phyloP scores from a whole-genome alignment of 2,113 vertebrate genomes.

The Aegithalos caudatus region DNA sequence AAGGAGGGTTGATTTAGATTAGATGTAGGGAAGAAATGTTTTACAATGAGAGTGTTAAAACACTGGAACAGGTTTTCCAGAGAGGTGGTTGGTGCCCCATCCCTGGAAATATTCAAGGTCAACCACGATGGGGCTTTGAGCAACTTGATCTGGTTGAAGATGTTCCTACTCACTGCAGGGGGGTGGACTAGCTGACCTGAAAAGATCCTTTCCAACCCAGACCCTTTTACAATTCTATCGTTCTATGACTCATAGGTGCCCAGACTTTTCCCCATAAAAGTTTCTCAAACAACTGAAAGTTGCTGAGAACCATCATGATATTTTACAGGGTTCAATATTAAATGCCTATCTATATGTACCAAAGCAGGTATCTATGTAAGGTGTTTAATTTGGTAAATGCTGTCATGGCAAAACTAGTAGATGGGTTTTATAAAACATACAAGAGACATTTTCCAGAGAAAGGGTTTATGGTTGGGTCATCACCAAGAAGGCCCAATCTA shows the following conservation, averaged over 20 bases:
- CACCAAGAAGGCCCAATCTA: background rate
- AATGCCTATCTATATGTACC: background rate
- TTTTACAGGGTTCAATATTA: background rate
- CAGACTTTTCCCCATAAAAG: background rate
- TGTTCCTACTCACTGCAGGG: background rate
- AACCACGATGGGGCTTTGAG: background rate
- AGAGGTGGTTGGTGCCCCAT: background rate
- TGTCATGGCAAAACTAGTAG: background rate
- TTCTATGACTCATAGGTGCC: background rate
- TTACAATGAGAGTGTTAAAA: background rate
- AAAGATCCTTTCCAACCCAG: background rate
- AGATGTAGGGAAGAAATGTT: background rate
- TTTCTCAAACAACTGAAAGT: background rate
- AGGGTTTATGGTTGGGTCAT: background rate
- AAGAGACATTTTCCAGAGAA: background rate
- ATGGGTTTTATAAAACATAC: background rate
- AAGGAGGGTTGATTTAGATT: rapidly evolving
- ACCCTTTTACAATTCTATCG: background rate
- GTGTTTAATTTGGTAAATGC: background rate
- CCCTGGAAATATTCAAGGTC: background rate
- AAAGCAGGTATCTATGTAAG: background rate
- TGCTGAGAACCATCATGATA: background rate
- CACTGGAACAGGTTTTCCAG: background rate
- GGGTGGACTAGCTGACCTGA: background rate
- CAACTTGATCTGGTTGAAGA: background rate